Base-by-base conservation (phyloP, 37 sponge, comb jelly and placozoan species). In the Oscarella lobularis region DNA sequence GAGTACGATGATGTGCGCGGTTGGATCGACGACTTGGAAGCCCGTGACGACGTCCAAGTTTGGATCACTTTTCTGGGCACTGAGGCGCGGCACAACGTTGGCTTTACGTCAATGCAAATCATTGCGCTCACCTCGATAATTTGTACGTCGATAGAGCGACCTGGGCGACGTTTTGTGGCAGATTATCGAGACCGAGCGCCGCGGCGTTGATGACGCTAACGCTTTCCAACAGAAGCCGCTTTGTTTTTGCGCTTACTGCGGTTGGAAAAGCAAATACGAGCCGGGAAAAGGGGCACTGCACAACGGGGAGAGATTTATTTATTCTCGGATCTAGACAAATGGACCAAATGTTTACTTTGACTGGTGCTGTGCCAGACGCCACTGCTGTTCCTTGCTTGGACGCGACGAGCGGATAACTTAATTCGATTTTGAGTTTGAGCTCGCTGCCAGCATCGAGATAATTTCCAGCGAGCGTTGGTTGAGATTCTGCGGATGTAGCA, bases 121-220 rank as follows among this genome's bases (percentile, higher is more conserved):
- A n/a, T 38, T 36, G 0, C 66, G 0, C 29, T 75, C 30, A 89
- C 90, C 39, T 85, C 2, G 88, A 87, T 3, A 94, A 83, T 65
- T 94, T 94, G 84, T 85, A 94, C 4, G 95, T 94, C 3, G 95
- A 94, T 34, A 94, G 82, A 6, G 88, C 88, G 20, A 83, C 76
- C 1, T 35, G 37, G 9, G 66, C 74, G 34, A 84, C 67, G 33
- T 83, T 77, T 36, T 77, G 31, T 0, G 91, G 80, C 5, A 90
- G 77, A 29, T 83, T 77, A 4, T 73, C 73, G 38, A 94, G 55
- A 9, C 79, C 75, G 30, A 94, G 85, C 5, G 83, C 81, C 2
- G 32, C 36, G 1, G 76, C 78, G 39, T 89, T 90, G 55, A 85
- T 78, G 14, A 76, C 78, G 31, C 82, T 79, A n/a, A 87, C 83